Base-by-base conservation (phyloP, 2,888 invertebrate species). In the Lamellibrachia columna region DNA sequence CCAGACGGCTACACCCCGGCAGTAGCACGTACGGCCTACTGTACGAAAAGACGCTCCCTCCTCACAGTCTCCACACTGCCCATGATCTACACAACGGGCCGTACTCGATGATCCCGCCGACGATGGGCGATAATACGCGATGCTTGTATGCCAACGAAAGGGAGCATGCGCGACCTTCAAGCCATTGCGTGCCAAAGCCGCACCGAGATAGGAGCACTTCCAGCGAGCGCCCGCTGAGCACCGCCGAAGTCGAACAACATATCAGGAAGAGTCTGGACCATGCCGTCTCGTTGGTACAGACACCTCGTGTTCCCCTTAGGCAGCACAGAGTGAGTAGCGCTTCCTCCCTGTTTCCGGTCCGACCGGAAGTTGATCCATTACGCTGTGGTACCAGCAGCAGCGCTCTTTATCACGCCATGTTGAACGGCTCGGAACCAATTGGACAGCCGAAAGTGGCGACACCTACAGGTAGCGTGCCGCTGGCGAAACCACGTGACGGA, bases 241-340 rank as follows among this genome's bases (percentile, higher is more conserved):
- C 22, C 75, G 75, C 75, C 75, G 75, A 75, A 75, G 75, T 75
- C 75, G 75, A 75, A n/a, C 75, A 75, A 75, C 75, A 75, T 75
- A 75, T 75, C 75, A 75, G 75, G 75, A 75, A 75, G 75, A 75
- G 75, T 75, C 6, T 75, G 22, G 75, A 75, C 75, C 75, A 75
- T 6, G 75, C 75, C 75, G 75, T 75, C 22, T 75, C 75, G 15
- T 22, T 75, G 75, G 75, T 75, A 22, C 75, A 75, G 75, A 9
- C 55, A 55, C n/a, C 75, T 22, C 75, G 75, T n/a, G 75, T 22
- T 1, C 6, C 75, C 15, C n/a, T n/a, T 75, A 75, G 75, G n/a
- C 75, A 75, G 22, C 22, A 75, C 75, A 75, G 22, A 6, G 22
- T n/a, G 75, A 75, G 15, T 22, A 75, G 75, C 75, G 75, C 22